Conservation (phyloP, 2,888 invertebrate genomes). For the Nymphalis urticae region DNA sequence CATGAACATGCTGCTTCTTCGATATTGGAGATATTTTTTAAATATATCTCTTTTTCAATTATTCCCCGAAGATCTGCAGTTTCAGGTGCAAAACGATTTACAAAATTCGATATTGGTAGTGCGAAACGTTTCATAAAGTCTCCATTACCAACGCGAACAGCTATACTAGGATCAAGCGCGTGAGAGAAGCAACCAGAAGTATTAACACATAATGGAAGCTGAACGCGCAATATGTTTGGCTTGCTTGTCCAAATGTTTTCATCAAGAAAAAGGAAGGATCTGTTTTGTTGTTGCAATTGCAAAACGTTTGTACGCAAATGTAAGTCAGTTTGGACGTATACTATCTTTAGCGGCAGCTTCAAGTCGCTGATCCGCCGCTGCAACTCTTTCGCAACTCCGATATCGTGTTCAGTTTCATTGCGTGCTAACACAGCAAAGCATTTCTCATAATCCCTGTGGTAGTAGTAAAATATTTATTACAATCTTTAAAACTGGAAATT, state of each 20-base stretch:
- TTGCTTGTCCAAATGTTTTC: conserved; percentile 43
- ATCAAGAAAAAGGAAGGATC: conserved; percentile 48
- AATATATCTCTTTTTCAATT: conserved; percentile 21
- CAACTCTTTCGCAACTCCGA: conserved; percentile 10
- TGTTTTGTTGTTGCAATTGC: conserved; percentile 8
- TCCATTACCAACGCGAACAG: conserved; percentile 35
- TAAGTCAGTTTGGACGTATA: conserved; percentile 18
- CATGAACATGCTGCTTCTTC: conserved; percentile 37
- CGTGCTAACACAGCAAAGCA: conserved; percentile 21
- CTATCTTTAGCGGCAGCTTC: conserved; percentile 21
- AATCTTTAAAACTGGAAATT: not conserved
- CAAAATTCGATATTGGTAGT: conserved; percentile 23
- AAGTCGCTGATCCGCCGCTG: conserved; percentile 7
- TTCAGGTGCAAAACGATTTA: conserved; percentile 16
- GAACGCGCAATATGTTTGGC: conserved; percentile 24
- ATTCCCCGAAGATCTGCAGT: conserved; percentile 25
- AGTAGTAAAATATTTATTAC: not conserved
- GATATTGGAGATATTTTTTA: conserved; percentile 12
- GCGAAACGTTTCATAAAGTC: conserved; percentile 21
- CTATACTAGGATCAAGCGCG: not conserved
- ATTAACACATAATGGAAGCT: conserved; percentile 22
- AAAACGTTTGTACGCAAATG: conserved; percentile 24
- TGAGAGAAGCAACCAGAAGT: not conserved
- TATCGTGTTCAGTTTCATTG: conserved; percentile 20
- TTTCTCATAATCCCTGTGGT: not conserved